Base-by-base conservation (phyloP, 2,113 vertebrate genomes). In the Takifugu flavidus region DNA sequence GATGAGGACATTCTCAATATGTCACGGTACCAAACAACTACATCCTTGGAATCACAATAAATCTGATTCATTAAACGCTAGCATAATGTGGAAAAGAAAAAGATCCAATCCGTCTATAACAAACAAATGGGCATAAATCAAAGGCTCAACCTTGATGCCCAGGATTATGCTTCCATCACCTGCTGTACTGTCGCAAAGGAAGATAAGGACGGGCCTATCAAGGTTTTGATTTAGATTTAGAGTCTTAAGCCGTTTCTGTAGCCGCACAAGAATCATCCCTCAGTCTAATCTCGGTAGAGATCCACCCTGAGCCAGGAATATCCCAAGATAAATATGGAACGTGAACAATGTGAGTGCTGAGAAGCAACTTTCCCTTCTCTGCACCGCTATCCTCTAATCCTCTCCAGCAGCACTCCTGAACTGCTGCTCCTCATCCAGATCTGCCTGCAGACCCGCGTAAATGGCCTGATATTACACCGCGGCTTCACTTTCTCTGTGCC, bases 251-350 rank as follows among this genome's bases (percentile, higher is more conserved):
- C 70, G 65, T 85, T 83, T 83, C 85, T 85, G 89, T 86, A 82
- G 87, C 83, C 75, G 82, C 82, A 78, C 83, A 78, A 84, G 84
- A 85, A 87, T 81, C 78, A 66, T 88, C 83, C 78, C 84, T 83
- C 79, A 70, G 77, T 90, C 86, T 91, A 91, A 91, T 91, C 90
- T 91, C 72, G n/a, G 67, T 82, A 86, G 82, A 86, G 86, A 91
- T 91, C 89, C 89, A 86, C 75, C 65, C 86, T 87, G 90, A 91
- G 89, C 89, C 83, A 77, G 77, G 84, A 90, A 91, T 89, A 89
- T 91, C 90, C 89, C 73, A 86, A 89, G 88, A 90, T 91, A 90
- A 91, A 91, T 89, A 88, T 86, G 87, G 84, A 90, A 89, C 87
- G 81, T 87, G 87, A 91, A 91, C 88, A 90, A 91, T 89, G 84